Conservation (phyloP, 2,888 invertebrate genomes). For the Belgica antarctica region DNA sequence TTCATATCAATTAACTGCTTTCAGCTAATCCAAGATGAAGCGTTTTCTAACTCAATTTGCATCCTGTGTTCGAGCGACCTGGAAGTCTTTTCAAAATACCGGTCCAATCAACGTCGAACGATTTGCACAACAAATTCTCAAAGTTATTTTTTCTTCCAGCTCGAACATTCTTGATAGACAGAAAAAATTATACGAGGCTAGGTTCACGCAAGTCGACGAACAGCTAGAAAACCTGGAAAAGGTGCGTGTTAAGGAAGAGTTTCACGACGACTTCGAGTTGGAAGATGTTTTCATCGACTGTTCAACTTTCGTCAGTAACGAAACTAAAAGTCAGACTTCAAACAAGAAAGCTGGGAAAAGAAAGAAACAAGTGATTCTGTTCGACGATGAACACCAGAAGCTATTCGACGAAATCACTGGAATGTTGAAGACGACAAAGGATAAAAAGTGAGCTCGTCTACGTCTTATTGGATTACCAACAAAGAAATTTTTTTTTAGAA, state of each 20-base stretch:
- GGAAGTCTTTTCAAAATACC: slow-evolving; percentile 10
- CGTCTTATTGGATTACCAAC: background rate
- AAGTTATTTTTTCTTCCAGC: background rate
- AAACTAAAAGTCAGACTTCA: no score
- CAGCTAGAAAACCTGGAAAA: background rate
- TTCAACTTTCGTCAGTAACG: background rate
- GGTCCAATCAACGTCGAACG: background rate
- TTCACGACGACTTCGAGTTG: background rate
- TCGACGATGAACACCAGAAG: slow-evolving; percentile 4
- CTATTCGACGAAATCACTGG: background rate
- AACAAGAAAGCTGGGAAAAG: background rate
- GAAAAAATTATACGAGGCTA: background rate
- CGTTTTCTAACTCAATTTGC: background rate
- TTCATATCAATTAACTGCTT: background rate
- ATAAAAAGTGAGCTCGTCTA: slow-evolving; percentile 5
- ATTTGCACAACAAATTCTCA: background rate
- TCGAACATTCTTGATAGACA: background rate
- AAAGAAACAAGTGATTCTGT: background rate
- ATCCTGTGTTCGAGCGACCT: background rate
- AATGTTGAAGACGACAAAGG: background rate
- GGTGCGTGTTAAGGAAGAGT: background rate
- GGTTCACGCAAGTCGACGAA: no score
- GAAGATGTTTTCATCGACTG: slow-evolving; percentile 27
- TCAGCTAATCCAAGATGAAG: background rate
- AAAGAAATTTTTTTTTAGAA: background rate